A percentile compares a stretch with the other conserved stretches of the same genome.
Conservation (phyloP, 2,797 vertebrate species). For the Echiichthys vipera region DNA sequence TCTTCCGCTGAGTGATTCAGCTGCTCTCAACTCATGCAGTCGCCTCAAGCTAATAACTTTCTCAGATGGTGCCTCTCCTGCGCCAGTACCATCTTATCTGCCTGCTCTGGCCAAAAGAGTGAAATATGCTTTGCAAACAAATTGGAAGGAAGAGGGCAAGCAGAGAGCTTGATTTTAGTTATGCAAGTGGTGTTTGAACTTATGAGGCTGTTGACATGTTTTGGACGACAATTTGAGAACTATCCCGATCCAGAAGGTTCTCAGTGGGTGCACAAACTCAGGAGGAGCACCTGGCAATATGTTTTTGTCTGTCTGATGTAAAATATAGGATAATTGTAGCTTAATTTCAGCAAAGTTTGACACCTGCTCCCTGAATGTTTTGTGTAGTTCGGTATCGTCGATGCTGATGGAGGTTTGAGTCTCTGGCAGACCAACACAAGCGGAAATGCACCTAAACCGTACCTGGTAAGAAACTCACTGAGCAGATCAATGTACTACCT, state of each 20-base stretch:
- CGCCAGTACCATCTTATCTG: slow-evolving; percentile 59
- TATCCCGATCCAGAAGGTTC: not conserved
- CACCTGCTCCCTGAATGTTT: slow-evolving; percentile 37
- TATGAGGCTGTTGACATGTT: slow-evolving; percentile 11
- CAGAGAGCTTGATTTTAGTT: slow-evolving; percentile 43
- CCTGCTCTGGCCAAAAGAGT: slow-evolving; percentile 45
- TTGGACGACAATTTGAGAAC: slow-evolving; percentile 24
- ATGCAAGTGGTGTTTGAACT: slow-evolving; percentile 33
- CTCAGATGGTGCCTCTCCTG: slow-evolving; percentile 60
- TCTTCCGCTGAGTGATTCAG: slow-evolving; percentile 60
- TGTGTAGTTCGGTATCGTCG: slow-evolving; percentile 94
- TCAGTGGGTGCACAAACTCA: not conserved
- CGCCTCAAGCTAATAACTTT: slow-evolving; percentile 67
- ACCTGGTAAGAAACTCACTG: slow-evolving; percentile 86
- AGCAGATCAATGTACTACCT: not conserved
- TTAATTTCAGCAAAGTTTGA: slow-evolving; percentile 9
- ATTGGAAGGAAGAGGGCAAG: slow-evolving; percentile 21
- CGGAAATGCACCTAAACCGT: slow-evolving; percentile 92
- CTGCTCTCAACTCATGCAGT: slow-evolving; percentile 55
- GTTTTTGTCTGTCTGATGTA: not conserved
- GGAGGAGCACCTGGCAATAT: not conserved
- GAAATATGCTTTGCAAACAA: slow-evolving; percentile 38
- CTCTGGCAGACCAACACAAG: slow-evolving; percentile 97
- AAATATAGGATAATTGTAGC: not conserved
- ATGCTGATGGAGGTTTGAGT: slow-evolving; percentile 96